Evolutionary conservation across 1,140 invertebrate species (phyloP).

Genomic region (Heliconius melpomene): DNA sequence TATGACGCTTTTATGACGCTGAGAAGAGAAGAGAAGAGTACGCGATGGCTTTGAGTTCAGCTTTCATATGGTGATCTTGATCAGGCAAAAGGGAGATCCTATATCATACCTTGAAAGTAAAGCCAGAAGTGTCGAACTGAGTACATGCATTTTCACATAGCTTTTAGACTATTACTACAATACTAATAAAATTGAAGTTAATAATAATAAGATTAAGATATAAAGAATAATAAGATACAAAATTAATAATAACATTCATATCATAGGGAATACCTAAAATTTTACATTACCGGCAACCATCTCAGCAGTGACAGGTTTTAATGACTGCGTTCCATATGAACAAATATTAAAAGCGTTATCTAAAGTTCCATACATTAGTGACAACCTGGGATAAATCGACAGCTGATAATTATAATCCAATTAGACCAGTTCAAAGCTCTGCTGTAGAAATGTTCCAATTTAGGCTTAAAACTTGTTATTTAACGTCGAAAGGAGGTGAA

Average conservation of each 20-base stretch:
- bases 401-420: constrained; percentile 29
- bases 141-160: too few relatives aligned
- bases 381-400: constrained; percentile 20
- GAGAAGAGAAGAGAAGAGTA: background rate
- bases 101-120: background rate
- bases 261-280: too few relatives aligned
- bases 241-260: too few relatives aligned
- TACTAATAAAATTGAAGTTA: too few relatives aligned
- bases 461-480: constrained; percentile 23
- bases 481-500: constrained; percentile 31
- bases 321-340: background rate
- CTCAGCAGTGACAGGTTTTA: background rate
- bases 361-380: background rate
- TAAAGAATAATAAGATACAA: too few relatives aligned
- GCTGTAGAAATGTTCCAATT: constrained; percentile 32
- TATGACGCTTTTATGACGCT: background rate
- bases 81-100: too few relatives aligned
- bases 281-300: background rate
- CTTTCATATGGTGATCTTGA: background rate
- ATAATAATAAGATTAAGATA: too few relatives aligned
- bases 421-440: constrained; percentile 29
- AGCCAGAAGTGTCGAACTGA: background rate
- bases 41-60: background rate
- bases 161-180: too few relatives aligned
- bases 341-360: background rate